These are phyloP conservation scores for Latheticus oryzae DNA, from an alignment of 2,888 invertebrate species.

Conservation along the genomic window DNA sequence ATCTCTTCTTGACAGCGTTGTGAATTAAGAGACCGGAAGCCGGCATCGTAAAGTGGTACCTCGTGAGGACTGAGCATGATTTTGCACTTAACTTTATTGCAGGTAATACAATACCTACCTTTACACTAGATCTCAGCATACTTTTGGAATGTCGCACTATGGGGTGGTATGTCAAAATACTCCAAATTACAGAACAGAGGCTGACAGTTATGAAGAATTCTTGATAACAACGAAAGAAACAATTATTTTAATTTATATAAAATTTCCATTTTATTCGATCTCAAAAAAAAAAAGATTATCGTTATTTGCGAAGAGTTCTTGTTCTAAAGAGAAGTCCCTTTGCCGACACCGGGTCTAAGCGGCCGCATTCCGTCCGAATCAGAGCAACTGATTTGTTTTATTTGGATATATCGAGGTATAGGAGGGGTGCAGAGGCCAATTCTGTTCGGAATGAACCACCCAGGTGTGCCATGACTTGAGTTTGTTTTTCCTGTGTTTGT, in stretches of 20 bases:
- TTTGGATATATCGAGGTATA: slow-evolving; percentile 47
- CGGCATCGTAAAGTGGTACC: slow-evolving; percentile 53
- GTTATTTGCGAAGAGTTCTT: too few relatives aligned
- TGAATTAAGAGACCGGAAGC: slow-evolving; percentile 56
- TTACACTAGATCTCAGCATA: slow-evolving; percentile 37
- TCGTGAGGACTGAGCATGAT: slow-evolving; percentile 60
- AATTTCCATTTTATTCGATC: too few relatives aligned
- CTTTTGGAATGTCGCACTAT: slow-evolving; percentile 27
- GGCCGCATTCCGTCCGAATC: slow-evolving; percentile 62
- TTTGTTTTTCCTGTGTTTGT: slow-evolving; percentile 66
- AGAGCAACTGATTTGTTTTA: slow-evolving; percentile 56
- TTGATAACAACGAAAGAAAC: too few relatives aligned
- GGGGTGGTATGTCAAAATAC: slow-evolving; percentile 18
- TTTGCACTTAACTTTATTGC: slow-evolving; percentile 65
- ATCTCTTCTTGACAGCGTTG: slow-evolving; percentile 37
- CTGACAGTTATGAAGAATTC: slow-evolving; percentile 24
- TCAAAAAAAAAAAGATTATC: too few relatives aligned
- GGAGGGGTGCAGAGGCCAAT: slow-evolving; percentile 34
- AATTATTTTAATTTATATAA: too few relatives aligned
- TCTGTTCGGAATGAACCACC: slow-evolving; percentile 57
- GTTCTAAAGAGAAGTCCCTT: slow-evolving; percentile 32
- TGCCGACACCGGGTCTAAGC: slow-evolving; percentile 63
- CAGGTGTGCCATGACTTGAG: slow-evolving; percentile 64
- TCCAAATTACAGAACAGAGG: slow-evolving; percentile 5
- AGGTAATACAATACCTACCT: slow-evolving; percentile 39